phyloP scores from a whole-genome alignment of 2,797 vertebrate genomes.

The Avahi laniger region DNA sequence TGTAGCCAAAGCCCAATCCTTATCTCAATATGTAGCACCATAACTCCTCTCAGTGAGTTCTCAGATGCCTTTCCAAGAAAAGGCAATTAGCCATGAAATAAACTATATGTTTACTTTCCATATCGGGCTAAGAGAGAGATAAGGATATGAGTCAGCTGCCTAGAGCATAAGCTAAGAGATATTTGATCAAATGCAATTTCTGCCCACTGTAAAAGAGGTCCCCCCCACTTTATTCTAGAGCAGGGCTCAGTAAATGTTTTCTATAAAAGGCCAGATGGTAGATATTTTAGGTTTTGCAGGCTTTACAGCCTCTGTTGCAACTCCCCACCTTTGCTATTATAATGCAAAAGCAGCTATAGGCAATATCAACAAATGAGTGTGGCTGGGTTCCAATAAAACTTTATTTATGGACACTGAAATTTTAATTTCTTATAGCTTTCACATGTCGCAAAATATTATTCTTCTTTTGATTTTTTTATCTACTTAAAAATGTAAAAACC shows the following conservation, averaged over 20 bases:
- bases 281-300: background rate
- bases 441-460: background rate
- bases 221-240: background rate
- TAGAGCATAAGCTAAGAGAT: background rate
- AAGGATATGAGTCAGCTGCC: background rate
- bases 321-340: background rate
- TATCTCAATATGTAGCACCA: background rate
- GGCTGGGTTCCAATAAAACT: background rate
- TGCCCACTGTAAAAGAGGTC: background rate
- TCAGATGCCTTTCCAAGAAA: constrained; percentile 15
- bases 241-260: background rate
- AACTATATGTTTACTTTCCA: background rate
- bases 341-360: background rate
- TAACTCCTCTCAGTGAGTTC: background rate
- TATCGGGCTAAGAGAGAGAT: background rate
- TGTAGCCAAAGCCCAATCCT: background rate
- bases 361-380: too few relatives aligned
- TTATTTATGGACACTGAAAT: background rate
- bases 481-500: background rate
- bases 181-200: background rate
- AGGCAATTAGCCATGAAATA: background rate
- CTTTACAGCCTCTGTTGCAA: background rate
- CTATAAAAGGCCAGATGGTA: background rate
- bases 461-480: background rate
- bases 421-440: background rate